Evolutionary conservation across 2,113 vertebrate genomes (phyloP).

Genomic region (Coryphaenoides rupestris): DNA sequence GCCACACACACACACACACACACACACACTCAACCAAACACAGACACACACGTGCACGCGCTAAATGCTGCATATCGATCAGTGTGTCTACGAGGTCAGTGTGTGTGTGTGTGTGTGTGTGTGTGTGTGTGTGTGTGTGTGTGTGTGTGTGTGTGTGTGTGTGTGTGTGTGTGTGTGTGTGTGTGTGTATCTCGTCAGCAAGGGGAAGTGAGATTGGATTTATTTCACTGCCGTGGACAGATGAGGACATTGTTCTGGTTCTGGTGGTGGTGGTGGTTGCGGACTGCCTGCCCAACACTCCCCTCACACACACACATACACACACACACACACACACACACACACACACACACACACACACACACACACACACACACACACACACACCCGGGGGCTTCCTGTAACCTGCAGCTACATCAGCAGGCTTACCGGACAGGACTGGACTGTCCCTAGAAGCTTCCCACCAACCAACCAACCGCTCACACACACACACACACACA

Average conservation of each 20-base stretch:
- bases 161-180: too few relatives aligned
- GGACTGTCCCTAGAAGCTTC: constrained; percentile 35
- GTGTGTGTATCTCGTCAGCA: constrained; percentile 19
- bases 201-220: constrained; percentile 27
- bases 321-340: too few relatives aligned
- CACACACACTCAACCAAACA: not conserved
- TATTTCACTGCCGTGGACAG: constrained; percentile 37
- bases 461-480: constrained; percentile 34
- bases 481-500: too few relatives aligned
- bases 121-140: too few relatives aligned
- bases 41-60: not conserved
- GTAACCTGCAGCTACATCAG: constrained; percentile 16
- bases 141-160: too few relatives aligned
- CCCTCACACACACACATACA: too few relatives aligned
- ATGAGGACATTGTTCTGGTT: constrained; percentile 33
- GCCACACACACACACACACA: constrained; percentile 17
- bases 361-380: too few relatives aligned
- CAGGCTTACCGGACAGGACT: constrained; percentile 41
- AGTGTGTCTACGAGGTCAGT: constrained; percentile 22
- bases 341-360: too few relatives aligned
- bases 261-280: constrained; percentile 21
- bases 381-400: not conserved
- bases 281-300: too few relatives aligned
- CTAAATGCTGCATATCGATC: constrained; percentile 29
- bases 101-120: too few relatives aligned